A percentile compares a stretch with the other conserved stretches of the same genome.
phyloP scores from a whole-genome alignment of 2,888 invertebrate species.

The Neoascia interrupta region DNA sequence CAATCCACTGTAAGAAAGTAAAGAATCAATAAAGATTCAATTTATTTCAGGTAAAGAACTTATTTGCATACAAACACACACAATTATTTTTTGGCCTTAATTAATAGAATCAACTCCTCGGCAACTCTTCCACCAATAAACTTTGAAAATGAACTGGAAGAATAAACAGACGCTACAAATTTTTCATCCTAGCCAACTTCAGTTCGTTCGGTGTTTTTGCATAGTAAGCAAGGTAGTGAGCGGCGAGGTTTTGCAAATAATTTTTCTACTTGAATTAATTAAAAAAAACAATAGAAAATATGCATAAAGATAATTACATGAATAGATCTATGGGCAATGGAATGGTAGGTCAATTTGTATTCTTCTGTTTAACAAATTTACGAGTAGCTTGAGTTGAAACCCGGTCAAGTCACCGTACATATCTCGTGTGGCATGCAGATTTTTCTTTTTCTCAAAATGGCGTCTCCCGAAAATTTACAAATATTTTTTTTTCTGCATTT shows the following conservation, averaged over 20 bases:
- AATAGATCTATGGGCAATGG: constrained; percentile 36
- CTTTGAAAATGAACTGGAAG: neutral
- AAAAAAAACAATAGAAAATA: constrained; percentile 20
- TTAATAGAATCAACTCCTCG: neutral
- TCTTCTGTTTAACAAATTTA: neutral
- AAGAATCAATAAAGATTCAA: neutral
- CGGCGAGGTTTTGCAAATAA: neutral
- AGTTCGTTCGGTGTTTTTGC: constrained; percentile 23
- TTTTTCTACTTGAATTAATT: constrained; percentile 1
- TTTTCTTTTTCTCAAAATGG: constrained; percentile 45
- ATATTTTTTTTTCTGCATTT: constrained; percentile 4
- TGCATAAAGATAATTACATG: constrained; percentile 61
- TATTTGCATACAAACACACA: neutral
- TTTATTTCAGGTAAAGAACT: neutral
- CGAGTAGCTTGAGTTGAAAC: too few species aligned
- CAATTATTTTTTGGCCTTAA: neutral
- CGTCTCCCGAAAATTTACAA: constrained; percentile 18
- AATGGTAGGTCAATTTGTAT: constrained; percentile 30
- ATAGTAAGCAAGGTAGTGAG: neutral
- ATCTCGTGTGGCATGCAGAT: neutral
- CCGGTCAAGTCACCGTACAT: neutral
- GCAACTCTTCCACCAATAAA: neutral
- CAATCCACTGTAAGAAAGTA: too few species aligned
- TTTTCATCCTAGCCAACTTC: constrained; percentile 11
- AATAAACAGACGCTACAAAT: constrained; percentile 17